Conservation (phyloP, 2,797 vertebrate genomes). For the Chelon labrosus region DNA sequence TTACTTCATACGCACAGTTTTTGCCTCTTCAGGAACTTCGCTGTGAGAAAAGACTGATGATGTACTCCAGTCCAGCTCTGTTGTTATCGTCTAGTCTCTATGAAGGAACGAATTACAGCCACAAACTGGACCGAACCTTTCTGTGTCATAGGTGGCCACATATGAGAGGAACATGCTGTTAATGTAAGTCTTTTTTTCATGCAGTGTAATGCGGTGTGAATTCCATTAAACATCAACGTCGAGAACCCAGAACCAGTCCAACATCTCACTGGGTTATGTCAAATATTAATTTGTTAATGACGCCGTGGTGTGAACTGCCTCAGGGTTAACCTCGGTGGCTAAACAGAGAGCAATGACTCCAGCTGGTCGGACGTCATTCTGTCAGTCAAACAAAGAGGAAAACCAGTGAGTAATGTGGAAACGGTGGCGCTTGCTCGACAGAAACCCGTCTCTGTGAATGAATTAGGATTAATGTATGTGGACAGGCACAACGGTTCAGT, state of each 20-base stretch:
- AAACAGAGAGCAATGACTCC: constrained; percentile 41
- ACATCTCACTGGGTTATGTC: neutral
- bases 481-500: constrained; percentile 51
- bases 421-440: constrained; percentile 52
- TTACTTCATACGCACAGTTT: neutral
- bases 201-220: constrained; percentile 13
- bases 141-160: neutral
- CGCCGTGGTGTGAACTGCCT: constrained; percentile 19
- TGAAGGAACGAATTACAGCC: neutral
- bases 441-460: constrained; percentile 50
- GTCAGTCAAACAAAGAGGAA: constrained; percentile 62
- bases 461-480: constrained; percentile 60
- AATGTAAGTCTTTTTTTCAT: neutral
- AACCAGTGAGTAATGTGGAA: constrained; percentile 61
- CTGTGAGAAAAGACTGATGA: constrained; percentile 2
- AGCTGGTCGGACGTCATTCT: constrained; percentile 44
- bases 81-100: neutral
- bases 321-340: constrained; percentile 25
- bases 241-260: neutral
- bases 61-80: neutral
- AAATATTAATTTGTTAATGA: constrained; percentile 23
- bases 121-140: neutral
- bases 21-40: neutral
- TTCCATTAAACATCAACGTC: neutral
- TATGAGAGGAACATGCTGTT: neutral